These are phyloP conservation scores for Eulemur albifrons DNA, from an alignment of 2,797 vertebrate species.

Conservation along the genomic window DNA sequence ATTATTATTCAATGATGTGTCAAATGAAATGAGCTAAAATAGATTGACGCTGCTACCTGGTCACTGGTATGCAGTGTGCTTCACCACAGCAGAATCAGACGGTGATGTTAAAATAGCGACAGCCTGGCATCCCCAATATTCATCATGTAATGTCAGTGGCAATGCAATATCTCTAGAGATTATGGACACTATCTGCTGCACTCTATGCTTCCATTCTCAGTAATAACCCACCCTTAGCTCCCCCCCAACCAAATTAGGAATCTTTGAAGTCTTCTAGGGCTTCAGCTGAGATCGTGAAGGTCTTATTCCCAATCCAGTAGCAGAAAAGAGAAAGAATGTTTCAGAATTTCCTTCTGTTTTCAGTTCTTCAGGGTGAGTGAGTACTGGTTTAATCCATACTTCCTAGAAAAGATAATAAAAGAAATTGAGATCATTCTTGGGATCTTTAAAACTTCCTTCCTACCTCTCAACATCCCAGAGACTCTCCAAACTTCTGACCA, in stretches of 20 bases:
- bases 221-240: neutral
- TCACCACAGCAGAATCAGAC: constrained; percentile 49
- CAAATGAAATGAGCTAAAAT: constrained; percentile 64
- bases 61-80: constrained; percentile 24
- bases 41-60: constrained; percentile 24
- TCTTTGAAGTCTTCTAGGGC: neutral
- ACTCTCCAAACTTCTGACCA: neutral
- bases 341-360: neutral
- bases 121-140: neutral
- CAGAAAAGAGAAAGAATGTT: neutral
- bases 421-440: neutral
- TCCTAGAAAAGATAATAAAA: neutral
- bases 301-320: neutral
- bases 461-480: neutral
- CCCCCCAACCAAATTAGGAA: neutral
- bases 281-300: neutral
- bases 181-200: neutral
- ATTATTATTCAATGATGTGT: constrained; percentile 55
- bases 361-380: neutral
- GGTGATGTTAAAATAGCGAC: neutral
- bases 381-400: neutral
- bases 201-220: neutral
- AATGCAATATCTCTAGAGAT: neutral
- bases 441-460: neutral
- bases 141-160: neutral